phyloP scores from a whole-genome alignment of 2,113 vertebrate genomes.

The Podocnemis expansa region DNA sequence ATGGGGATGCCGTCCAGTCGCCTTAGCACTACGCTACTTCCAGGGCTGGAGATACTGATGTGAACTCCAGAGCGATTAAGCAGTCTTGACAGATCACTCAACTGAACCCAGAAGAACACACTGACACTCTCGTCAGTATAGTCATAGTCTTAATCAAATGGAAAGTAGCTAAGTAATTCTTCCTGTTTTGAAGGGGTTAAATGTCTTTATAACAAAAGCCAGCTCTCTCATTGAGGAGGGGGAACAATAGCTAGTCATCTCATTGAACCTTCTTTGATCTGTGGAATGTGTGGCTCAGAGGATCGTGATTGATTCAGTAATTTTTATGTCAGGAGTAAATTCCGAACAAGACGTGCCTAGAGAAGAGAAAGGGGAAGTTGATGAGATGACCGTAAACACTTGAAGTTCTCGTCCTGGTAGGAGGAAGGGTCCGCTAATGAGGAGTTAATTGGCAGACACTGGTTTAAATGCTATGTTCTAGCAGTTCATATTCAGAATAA shows the following conservation, averaged over 20 bases:
- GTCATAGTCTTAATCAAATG: too few relatives aligned
- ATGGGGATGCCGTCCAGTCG: too few relatives aligned
- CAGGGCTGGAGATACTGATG: too few relatives aligned
- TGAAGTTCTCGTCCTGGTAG: neutral
- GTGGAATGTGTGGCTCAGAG: constrained; percentile 29
- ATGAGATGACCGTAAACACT: neutral
- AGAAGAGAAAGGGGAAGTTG: neutral
- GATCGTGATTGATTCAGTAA: neutral
- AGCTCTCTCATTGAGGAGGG: neutral
- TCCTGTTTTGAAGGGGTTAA: constrained; percentile 19
- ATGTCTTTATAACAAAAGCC: neutral
- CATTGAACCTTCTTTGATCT: constrained; percentile 50
- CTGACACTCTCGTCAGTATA: too few relatives aligned
- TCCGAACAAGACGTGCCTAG: neutral
- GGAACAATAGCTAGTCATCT: constrained; percentile 14
- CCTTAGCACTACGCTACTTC: too few relatives aligned
- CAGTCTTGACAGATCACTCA: too few relatives aligned
- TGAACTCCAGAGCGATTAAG: too few relatives aligned
- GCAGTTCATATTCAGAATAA: neutral
- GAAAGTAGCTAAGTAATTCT: neutral
- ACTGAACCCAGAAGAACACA: too few relatives aligned
- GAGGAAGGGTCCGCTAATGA: neutral
- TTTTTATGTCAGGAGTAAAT: neutral
- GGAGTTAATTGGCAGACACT: neutral
- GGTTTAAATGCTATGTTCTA: neutral